A percentile compares a stretch with the other conserved stretches of the same genome.
phyloP scores from a whole-genome alignment of 2,888 invertebrate genomes.

The Protophormia terraenovae region DNA sequence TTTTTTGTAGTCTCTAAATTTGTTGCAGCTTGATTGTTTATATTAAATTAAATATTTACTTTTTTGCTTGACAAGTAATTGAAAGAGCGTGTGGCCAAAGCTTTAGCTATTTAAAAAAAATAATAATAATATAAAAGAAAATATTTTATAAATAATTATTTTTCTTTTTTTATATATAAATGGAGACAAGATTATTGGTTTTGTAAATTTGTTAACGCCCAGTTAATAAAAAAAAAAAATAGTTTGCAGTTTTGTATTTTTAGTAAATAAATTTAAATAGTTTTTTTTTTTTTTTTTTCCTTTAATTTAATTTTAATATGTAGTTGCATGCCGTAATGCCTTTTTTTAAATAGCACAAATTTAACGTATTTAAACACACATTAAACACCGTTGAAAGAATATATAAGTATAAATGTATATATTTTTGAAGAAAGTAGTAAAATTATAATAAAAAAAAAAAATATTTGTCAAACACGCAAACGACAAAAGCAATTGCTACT shows the following conservation, averaged over 20 bases:
- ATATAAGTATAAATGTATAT: too few species aligned
- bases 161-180: neutral
- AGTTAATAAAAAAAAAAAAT: neutral
- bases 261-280: neutral
- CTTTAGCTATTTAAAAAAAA: too few species aligned
- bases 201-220: neutral
- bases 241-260: neutral
- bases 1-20: too few species aligned
- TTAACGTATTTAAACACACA: constrained; percentile 4
- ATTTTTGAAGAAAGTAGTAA: neutral
- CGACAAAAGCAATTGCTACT: neutral
- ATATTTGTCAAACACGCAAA: constrained; percentile 46
- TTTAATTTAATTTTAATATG: neutral
- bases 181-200: neutral
- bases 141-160: too few species aligned
- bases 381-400: neutral
- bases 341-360: constrained; percentile 1
- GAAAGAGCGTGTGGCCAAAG: constrained; percentile 12
- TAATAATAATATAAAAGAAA: too few species aligned
- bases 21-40: constrained; percentile 29
- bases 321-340: neutral
- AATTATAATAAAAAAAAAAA: neutral
- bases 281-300: neutral
- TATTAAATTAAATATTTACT: constrained; percentile 38
- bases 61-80: constrained; percentile 41